These are phyloP conservation scores for Hippoglossus stenolepis DNA, from an alignment of 2,113 vertebrate genomes.

Conservation along the genomic window DNA sequence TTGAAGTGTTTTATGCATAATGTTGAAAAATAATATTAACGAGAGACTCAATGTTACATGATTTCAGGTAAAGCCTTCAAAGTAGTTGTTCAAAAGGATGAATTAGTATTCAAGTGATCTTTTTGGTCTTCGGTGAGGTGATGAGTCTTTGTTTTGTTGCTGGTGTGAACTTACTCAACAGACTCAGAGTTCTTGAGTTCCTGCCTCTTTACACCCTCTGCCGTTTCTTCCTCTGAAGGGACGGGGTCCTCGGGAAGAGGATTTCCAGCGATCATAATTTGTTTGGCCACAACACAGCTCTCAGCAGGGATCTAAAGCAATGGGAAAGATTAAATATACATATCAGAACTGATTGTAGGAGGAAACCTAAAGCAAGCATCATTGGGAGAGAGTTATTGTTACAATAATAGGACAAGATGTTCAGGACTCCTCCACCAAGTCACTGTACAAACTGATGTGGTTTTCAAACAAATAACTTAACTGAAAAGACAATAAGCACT, in stretches of 20 bases:
- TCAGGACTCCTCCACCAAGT: not conserved
- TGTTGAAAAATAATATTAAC: too few relatives aligned
- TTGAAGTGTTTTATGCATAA: too few relatives aligned
- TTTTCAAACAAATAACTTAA: not conserved
- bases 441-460: not conserved
- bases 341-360: not conserved
- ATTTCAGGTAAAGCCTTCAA: not conserved
- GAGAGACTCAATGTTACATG: too few relatives aligned
- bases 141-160: not conserved
- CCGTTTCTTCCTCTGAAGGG: slow-evolving; percentile 82
- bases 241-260: slow-evolving; percentile 72
- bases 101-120: not conserved
- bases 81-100: too few relatives aligned
- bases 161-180: slow-evolving; percentile 82
- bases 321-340: not conserved
- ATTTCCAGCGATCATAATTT: slow-evolving; percentile 84
- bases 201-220: slow-evolving; percentile 85
- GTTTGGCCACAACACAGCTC: slow-evolving; percentile 83
- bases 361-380: not conserved
- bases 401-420: too few relatives aligned
- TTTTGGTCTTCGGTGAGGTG: not conserved
- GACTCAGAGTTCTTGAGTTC: slow-evolving; percentile 89
- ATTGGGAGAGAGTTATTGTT: too few relatives aligned
- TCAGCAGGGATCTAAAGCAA: slow-evolving; percentile 85
- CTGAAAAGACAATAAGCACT: too few relatives aligned